Evolutionary conservation across 2,797 vertebrate species (phyloP), one percentile per base, ranked within the genome.

Genomic region (Microctenopoma steveboyesi): DNA sequence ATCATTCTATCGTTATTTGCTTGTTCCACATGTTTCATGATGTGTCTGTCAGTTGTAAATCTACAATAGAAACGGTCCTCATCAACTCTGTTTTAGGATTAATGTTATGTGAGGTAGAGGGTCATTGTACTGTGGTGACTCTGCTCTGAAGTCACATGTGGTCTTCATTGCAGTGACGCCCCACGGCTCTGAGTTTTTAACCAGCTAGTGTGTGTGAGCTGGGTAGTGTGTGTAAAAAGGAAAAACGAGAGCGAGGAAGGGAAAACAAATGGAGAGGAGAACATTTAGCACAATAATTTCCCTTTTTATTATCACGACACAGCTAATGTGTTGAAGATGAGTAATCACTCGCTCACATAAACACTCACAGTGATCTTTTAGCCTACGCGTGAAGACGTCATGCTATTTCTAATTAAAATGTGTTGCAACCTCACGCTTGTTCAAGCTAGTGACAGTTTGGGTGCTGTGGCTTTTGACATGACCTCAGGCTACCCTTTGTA

Each of bases 131-230:
- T 91, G 83, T 90, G 86, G 79, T 83, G 89, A 90, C 78, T 66
- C 59, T 50, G 62, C 68, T 82, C 73, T 68, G 22, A 48, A 76
- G 72, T 86, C 64, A 91, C 90, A 87, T 91, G 90, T 87, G 89
- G 92, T 92, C 87, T 89, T 85, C 84, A 86, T 87, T 84, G 83
- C 75, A 87, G 73, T 74, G 83, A 76, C 4, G 71, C 72, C 82
- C 78, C 81, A 81, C 87, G 79, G 81, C 82, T 91, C 86, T 87
- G 88, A 22, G 88, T 87, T 89, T 88, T 73, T 54, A 70, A 65
- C 67, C 70, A 68, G 64, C 73, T 74, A 64, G 33, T 55, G 66
- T 75, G 82, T 68, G 69, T 42, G 59, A 75, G 74, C 64, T 28
- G 72, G 76, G 78, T 63, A 49, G 54, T 68, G 13, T 40, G 45